Evolutionary conservation across 1,140 invertebrate species (phyloP).

Genomic region (Drosophila busckii): DNA sequence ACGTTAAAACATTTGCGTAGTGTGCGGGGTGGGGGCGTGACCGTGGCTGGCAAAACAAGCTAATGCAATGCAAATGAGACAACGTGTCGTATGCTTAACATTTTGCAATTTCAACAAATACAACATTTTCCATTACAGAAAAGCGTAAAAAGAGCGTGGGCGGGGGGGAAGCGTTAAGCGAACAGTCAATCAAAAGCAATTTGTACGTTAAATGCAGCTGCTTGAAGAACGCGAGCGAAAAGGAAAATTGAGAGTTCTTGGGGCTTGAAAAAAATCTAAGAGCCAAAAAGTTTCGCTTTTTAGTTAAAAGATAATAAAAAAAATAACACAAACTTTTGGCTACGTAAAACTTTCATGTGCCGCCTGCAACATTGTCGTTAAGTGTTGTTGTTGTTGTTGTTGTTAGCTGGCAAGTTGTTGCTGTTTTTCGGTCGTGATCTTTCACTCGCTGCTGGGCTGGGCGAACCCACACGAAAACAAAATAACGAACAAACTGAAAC

Average conservation of each 20-base stretch:
- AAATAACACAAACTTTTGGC: slow-evolving; percentile 53
- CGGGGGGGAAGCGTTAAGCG: too few relatives aligned
- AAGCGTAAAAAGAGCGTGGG: slow-evolving; percentile 52
- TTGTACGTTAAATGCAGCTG: too few relatives aligned
- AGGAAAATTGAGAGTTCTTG: too few relatives aligned
- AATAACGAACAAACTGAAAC: slow-evolving; percentile 21
- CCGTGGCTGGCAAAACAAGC: neutral
- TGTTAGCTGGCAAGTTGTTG: slow-evolving; percentile 6
- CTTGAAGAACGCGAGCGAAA: too few relatives aligned
- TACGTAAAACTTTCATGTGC: slow-evolving; percentile 70
- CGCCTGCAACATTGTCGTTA: slow-evolving; percentile 46
- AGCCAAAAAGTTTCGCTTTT: too few relatives aligned
- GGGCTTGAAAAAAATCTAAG: too few relatives aligned
- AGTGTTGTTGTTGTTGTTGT: slow-evolving; percentile 22
- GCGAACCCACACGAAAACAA: neutral
- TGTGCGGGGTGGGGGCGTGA: neutral
- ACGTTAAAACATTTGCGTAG: slow-evolving; percentile 57
- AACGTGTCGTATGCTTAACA: slow-evolving; percentile 60
- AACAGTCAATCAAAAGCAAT: too few relatives aligned
- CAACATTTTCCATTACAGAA: slow-evolving; percentile 57
- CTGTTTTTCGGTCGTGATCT: slow-evolving; percentile 69
- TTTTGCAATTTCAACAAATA: too few relatives aligned
- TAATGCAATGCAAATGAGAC: slow-evolving; percentile 42
- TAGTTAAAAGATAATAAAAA: slow-evolving; percentile 22
- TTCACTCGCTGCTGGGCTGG: slow-evolving; percentile 46